Conservation (phyloP, 2,888 invertebrate genomes). For the Scaptomyza cyrtandrae region DNA sequence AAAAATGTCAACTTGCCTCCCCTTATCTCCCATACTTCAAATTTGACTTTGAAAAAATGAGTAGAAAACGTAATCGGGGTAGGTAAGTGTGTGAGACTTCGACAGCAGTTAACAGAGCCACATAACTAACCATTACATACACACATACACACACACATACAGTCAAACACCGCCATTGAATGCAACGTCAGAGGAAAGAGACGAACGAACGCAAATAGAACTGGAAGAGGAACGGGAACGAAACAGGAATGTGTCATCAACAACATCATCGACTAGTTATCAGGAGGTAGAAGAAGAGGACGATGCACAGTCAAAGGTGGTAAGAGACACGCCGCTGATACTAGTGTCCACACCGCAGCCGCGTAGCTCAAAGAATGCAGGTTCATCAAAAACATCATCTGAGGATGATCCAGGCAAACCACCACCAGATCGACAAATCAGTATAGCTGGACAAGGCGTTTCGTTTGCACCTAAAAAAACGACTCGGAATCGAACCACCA, state of each 20-base stretch:
- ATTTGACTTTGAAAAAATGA: conserved; percentile 59
- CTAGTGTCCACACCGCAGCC: not conserved
- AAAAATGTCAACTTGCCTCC: conserved; percentile 66
- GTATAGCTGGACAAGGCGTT: not conserved
- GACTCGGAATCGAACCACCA: not conserved
- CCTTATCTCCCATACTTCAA: not conserved
- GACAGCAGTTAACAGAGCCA: not conserved
- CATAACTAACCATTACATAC: conserved; percentile 12
- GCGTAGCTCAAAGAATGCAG: not conserved
- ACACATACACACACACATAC: not conserved
- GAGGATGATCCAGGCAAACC: not conserved
- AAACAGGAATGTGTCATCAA: not conserved
- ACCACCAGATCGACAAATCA: not conserved
- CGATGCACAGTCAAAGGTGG: not conserved
- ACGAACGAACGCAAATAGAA: not conserved
- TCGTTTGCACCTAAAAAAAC: not conserved
- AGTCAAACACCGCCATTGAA: conserved; percentile 21
- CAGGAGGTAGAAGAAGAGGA: not conserved
- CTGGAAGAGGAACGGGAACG: conserved; percentile 3
- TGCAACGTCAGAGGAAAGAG: not conserved
- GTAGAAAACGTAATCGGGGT: conserved; percentile 51
- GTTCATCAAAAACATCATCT: not conserved
- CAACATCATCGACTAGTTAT: not conserved
- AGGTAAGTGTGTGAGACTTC: conserved; percentile 55
- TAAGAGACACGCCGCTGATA: not conserved